Base-by-base conservation (phyloP, 2,888 invertebrate genomes). In the Pachydiplax longipennis region DNA sequence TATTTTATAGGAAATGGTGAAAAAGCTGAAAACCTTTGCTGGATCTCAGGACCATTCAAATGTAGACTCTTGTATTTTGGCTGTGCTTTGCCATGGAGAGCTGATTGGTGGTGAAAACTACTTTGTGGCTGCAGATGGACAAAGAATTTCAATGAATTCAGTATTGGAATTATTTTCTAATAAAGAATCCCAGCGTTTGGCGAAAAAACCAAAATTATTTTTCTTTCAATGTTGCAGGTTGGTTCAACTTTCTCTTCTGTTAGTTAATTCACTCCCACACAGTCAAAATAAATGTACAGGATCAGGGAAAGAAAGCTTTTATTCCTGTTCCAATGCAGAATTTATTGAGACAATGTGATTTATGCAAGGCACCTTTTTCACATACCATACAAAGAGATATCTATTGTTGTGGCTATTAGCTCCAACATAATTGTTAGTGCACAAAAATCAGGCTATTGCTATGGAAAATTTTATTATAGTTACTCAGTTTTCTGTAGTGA, bases 181-280 rank as follows among this genome's bases (percentile, higher is more conserved):
- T 92, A 92, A 93, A 25, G 94, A 94, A 91, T 95, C 96, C 93
- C 94, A 94, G 0, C 93, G 93, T 91, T 94, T 97, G 91, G 92
- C 93, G 13, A 94, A 95, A 90, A 95, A 96, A 92, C 97, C 97
- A 37, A 97, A 97, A 94, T 95, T 97, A 91, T 96, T 97, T 93
- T 95, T 97, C 91, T 96, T 97, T 93, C 97, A 97, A 93, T 95
- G 95, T 92, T 97, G 97, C 93, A 95, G 96, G 96, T 94, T 93
- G 93, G 93, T 73, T 31, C 15, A 40, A 31, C 13, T 25, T 25
- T 25, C 1, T 25, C 73, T 12, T 73, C 13, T 10, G 5, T 73
- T 2, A 6, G 5, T 73, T 2, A 6, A 18, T 18, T 53, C 18
- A 48, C 48, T 48, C 37, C 2, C 37, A 37, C 2, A 48, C n/a